Evolutionary conservation across 2,797 vertebrate genomes (phyloP).

Genomic region (Xyrichtys novacula): DNA sequence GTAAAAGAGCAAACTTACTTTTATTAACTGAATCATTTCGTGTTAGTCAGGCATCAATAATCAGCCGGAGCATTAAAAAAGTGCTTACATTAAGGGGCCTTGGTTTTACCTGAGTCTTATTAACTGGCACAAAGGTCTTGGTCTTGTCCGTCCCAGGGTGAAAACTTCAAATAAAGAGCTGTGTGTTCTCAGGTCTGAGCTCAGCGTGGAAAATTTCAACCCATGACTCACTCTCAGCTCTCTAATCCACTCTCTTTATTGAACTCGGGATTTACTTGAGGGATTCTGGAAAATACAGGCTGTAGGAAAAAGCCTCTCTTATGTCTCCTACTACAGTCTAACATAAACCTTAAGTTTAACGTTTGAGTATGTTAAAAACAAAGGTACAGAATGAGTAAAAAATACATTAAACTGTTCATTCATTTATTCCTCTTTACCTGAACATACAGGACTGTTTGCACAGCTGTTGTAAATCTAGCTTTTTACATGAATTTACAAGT

Average conservation of each 20-base stretch:
- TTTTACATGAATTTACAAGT: too few species aligned
- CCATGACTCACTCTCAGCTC: slow-evolving; percentile 35
- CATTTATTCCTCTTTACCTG: too few species aligned
- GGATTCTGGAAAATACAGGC: slow-evolving; percentile 17
- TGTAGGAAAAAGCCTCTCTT: slow-evolving; percentile 13
- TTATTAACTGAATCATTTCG: not conserved
- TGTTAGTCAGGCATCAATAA: not conserved
- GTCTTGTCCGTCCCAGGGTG: slow-evolving; percentile 12
- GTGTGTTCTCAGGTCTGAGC: slow-evolving; percentile 20
- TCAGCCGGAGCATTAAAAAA: slow-evolving; percentile 4
- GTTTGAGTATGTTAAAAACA: too few species aligned
- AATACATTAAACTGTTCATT: too few species aligned
- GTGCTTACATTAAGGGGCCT: not conserved
- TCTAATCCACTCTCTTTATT: slow-evolving; percentile 38
- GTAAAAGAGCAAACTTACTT: not conserved
- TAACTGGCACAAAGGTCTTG: slow-evolving; percentile 21
- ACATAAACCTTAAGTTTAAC: too few species aligned
- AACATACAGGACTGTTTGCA: too few species aligned
- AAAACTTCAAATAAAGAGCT: slow-evolving; percentile 23
- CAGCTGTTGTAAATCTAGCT: not conserved
- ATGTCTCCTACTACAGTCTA: not conserved
- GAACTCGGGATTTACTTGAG: slow-evolving; percentile 27
- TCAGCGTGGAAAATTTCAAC: slow-evolving; percentile 37
- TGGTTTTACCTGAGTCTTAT: slow-evolving; percentile 4
- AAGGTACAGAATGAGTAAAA: not conserved